A percentile compares a stretch with the other conserved stretches of the same genome.
Evolutionary conservation across 2,113 vertebrate genomes (phyloP).

Genomic region (Cochlearius cochlearius): DNA sequence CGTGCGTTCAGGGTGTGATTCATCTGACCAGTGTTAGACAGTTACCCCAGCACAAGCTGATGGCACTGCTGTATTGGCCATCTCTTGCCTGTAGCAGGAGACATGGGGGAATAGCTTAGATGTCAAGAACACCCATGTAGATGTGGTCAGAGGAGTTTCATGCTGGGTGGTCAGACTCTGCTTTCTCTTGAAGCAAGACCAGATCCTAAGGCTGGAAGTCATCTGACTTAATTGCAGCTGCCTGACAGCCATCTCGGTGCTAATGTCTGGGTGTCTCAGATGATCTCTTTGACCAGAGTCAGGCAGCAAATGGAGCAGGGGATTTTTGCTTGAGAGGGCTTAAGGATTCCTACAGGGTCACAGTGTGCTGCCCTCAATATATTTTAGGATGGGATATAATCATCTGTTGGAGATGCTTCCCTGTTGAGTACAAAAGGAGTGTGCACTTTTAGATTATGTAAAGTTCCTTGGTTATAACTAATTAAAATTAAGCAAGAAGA

Average conservation of each 20-base stretch:
- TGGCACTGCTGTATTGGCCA: background rate
- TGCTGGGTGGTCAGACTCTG: background rate
- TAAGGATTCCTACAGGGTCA: background rate
- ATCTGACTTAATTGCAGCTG: background rate
- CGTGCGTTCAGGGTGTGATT: background rate
- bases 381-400: background rate
- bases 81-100: background rate
- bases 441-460: background rate
- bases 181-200: background rate
- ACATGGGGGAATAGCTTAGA: background rate
- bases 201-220: background rate
- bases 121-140: background rate
- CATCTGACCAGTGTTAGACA: background rate
- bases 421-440: background rate
- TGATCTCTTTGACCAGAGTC: background rate
- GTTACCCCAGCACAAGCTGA: background rate
- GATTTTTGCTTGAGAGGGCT: background rate
- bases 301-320: background rate
- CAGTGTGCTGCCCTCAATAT: background rate
- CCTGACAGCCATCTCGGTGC: rapidly evolving
- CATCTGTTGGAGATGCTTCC: background rate
- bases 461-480: background rate
- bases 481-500: background rate
- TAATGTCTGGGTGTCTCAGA: background rate
- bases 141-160: background rate